phyloP scores from a whole-genome alignment of 1,140 invertebrate genomes.

The Drosophila pectinifera region DNA sequence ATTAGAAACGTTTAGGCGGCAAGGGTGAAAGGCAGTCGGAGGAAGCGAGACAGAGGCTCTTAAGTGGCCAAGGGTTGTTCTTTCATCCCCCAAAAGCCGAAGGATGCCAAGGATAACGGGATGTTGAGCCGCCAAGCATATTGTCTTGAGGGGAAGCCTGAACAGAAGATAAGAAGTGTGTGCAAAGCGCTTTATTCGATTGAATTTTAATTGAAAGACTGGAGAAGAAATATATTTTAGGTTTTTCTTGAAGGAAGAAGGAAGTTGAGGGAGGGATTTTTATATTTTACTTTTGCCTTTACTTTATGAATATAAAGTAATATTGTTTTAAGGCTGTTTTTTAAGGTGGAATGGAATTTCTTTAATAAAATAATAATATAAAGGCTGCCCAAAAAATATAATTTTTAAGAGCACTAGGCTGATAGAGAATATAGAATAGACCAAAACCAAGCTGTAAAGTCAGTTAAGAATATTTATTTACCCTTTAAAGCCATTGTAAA shows the following conservation, averaged over 20 bases:
- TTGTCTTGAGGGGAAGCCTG: constrained; percentile 31
- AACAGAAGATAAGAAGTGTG: constrained; percentile 27
- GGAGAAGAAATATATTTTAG: constrained; percentile 39
- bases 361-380: too few relatives aligned
- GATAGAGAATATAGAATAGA: too few relatives aligned
- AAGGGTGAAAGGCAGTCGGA: constrained; percentile 6
- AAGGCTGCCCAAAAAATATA: too few relatives aligned
- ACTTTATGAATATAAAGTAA: too few relatives aligned
- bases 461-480: too few relatives aligned
- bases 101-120: constrained; percentile 35
- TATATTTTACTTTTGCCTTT: not conserved
- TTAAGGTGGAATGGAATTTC: too few relatives aligned
- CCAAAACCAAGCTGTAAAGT: too few relatives aligned
- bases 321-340: not conserved
- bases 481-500: not conserved
- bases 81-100: constrained; percentile 24
- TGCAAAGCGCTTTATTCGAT: constrained; percentile 61
- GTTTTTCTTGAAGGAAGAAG: not conserved
- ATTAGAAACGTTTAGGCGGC: constrained; percentile 75
- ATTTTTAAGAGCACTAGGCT: too few relatives aligned
- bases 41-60: constrained; percentile 7
- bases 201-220: constrained; percentile 76
- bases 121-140: constrained; percentile 44
- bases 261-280: not conserved
- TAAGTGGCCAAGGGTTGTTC: constrained; percentile 65